These are phyloP conservation scores for Mormoops blainvillei DNA, from an alignment of 2,113 vertebrate genomes.

Conservation along the genomic window DNA sequence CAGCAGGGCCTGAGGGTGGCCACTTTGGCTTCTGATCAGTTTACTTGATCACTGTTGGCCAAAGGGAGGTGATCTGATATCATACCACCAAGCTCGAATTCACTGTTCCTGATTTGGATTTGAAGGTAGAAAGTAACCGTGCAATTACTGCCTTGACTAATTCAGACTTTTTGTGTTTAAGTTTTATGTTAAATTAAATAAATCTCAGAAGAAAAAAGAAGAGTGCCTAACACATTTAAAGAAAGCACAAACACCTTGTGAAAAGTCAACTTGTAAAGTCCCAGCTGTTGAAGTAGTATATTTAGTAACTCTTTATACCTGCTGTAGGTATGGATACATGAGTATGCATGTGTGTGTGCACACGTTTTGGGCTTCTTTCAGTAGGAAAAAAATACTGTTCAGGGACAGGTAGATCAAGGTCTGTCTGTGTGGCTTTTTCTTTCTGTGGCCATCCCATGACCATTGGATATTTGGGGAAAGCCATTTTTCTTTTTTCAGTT, in stretches of 20 bases:
- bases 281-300: constrained; percentile 65
- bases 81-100: background rate
- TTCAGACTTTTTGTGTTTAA: constrained; percentile 26
- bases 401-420: background rate
- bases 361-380: constrained; percentile 46
- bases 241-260: constrained; percentile 69
- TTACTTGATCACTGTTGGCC: background rate
- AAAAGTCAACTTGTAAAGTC: constrained; percentile 72
- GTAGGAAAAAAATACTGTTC: constrained; percentile 9
- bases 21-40: background rate
- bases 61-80: background rate
- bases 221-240: constrained; percentile 63
- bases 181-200: constrained; percentile 19
- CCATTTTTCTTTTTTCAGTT: constrained; percentile 26
- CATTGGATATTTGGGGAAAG: constrained; percentile 39
- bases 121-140: background rate
- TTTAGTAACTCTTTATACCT: constrained; percentile 70
- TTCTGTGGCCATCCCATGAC: constrained; percentile 23
- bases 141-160: background rate
- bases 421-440: constrained; percentile 19
- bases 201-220: constrained; percentile 29
- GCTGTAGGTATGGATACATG: constrained; percentile 20
- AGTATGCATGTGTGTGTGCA: background rate
- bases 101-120: background rate
- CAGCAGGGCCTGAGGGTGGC: background rate